Evolutionary conservation across 2,113 vertebrate genomes (phyloP).

Genomic region (Mustela lutreola): DNA sequence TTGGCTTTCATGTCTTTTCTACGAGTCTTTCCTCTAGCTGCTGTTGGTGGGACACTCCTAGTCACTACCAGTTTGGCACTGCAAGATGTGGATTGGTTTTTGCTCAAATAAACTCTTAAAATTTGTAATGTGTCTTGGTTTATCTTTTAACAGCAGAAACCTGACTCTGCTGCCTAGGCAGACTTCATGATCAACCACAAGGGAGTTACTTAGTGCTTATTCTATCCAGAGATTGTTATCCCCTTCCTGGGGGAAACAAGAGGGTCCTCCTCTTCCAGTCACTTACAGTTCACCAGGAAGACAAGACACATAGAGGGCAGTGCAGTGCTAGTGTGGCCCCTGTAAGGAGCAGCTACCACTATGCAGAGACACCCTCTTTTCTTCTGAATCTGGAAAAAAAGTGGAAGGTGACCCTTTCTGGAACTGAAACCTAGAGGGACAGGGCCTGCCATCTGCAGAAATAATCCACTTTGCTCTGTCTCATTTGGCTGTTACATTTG

Average conservation of each 20-base stretch:
- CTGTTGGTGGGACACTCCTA: neutral
- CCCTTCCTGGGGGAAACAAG: neutral
- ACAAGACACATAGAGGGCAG: neutral
- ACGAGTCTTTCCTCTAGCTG: neutral
- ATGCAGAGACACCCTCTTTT: neutral
- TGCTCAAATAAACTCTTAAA: neutral
- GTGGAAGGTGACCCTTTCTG: neutral
- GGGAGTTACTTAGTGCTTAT: neutral
- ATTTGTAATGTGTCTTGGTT: neutral
- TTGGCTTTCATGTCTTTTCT: neutral
- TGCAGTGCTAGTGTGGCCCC: neutral
- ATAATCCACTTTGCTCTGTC: conserved; percentile 48
- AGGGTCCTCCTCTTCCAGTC: neutral
- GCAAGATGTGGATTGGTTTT: neutral
- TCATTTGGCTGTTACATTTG: conserved; percentile 41
- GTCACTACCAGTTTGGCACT: neutral
- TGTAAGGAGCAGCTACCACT: neutral
- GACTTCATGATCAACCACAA: neutral
- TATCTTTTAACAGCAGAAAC: neutral
- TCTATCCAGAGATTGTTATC: neutral
- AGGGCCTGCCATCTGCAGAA: conserved; percentile 45
- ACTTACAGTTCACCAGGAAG: neutral
- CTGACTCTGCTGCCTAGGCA: neutral
- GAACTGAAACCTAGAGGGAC: neutral
- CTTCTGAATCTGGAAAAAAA: neutral